phyloP scores from a whole-genome alignment of 2,113 vertebrate genomes.

The Lethenteron camtschaticum region DNA sequence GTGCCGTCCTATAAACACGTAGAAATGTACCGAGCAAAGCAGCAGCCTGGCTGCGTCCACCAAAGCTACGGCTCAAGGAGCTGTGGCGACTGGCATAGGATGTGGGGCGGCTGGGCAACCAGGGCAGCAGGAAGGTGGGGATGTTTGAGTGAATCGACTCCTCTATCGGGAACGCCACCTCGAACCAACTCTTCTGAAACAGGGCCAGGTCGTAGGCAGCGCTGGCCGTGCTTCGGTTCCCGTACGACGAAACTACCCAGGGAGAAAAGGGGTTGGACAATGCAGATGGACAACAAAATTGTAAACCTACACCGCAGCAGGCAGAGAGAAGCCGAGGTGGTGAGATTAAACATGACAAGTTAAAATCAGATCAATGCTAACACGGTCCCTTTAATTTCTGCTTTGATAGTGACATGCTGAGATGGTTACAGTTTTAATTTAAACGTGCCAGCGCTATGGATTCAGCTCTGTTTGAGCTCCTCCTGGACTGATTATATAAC shows the following conservation, averaged over 20 bases:
- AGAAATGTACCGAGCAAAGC: slow-evolving; percentile 66
- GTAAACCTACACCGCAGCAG: too few relatives aligned
- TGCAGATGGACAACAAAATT: neutral
- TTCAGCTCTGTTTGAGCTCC: too few relatives aligned
- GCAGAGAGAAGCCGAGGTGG: too few relatives aligned
- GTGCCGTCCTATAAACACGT: too few relatives aligned
- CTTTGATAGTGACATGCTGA: too few relatives aligned
- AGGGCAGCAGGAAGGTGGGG: slow-evolving; percentile 66
- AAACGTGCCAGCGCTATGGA: too few relatives aligned
- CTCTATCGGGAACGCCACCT: slow-evolving; percentile 75
- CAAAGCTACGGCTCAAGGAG: slow-evolving; percentile 98
- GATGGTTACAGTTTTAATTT: too few relatives aligned
- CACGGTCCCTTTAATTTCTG: too few relatives aligned
- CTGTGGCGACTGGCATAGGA: slow-evolving; percentile 98
- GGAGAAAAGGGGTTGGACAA: neutral
- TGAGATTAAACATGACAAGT: too few relatives aligned
- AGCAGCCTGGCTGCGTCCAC: slow-evolving; percentile 91
- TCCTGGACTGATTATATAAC: too few relatives aligned
- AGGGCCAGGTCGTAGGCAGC: slow-evolving; percentile 61
- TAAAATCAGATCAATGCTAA: too few relatives aligned
- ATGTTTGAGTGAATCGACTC: slow-evolving; percentile 65
- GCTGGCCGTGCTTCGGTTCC: neutral
- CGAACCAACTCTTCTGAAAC: slow-evolving; percentile 95
- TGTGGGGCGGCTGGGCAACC: slow-evolving; percentile 82
- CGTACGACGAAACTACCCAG: neutral